Conservation (phyloP, 2,888 invertebrate genomes). For the Fissipunctia ypsillon region DNA sequence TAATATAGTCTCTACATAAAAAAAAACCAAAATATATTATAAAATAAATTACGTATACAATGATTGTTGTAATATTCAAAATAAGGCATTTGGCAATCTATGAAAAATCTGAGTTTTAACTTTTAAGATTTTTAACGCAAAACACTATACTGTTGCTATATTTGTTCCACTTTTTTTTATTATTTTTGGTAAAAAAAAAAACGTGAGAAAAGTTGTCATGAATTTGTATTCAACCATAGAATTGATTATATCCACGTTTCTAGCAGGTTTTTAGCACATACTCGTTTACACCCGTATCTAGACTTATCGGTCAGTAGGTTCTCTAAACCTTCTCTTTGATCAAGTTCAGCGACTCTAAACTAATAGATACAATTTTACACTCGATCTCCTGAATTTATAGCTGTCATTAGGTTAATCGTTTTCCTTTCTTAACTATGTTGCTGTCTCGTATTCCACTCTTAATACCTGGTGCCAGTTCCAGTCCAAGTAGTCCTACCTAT, state of each 20-base stretch:
- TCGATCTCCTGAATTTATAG: conserved; percentile 8
- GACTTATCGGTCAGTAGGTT: conserved; percentile 51
- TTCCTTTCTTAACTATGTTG: neutral
- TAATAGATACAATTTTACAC: conserved; percentile 10
- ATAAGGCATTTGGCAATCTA: neutral
- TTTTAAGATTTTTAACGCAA: neutral
- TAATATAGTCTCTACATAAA: neutral
- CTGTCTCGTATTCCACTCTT: too few relatives aligned
- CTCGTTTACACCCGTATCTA: conserved; percentile 25
- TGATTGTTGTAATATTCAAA: too few relatives aligned
- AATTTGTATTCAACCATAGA: neutral
- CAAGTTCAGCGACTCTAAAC: conserved; percentile 24
- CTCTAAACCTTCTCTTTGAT: conserved; percentile 44
- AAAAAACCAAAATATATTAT: neutral
- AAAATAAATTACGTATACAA: too few relatives aligned
- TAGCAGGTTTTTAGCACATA: conserved; percentile 20
- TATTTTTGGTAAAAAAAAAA: neutral
- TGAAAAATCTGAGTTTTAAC: neutral
- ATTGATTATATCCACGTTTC: neutral
- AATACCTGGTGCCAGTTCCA: neutral
- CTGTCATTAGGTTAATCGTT: neutral
- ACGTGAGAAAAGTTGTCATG: too few relatives aligned
- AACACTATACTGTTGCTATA: neutral
- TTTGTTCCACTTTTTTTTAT: neutral
- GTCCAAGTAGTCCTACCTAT: too few relatives aligned